Evolutionary conservation across 2,797 vertebrate genomes (phyloP).

Genomic region (Eutrigla gurnardus): DNA sequence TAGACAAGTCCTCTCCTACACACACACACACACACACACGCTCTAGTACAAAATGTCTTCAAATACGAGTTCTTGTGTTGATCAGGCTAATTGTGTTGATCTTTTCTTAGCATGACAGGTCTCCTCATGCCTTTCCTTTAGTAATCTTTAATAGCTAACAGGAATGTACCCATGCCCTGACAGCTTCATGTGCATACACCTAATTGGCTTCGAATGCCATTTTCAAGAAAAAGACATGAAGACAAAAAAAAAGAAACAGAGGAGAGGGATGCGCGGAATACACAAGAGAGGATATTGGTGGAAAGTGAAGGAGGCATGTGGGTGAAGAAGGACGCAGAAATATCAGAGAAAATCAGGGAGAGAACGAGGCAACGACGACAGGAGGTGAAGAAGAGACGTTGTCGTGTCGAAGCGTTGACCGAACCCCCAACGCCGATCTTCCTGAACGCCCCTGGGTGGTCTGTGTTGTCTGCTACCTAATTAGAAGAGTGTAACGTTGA

Average conservation of each 20-base stretch:
- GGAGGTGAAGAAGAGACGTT: constrained; percentile 25
- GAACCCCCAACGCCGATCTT: constrained; percentile 30
- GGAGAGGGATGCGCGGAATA: constrained; percentile 17
- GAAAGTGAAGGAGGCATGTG: constrained; percentile 10
- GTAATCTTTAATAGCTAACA: constrained; percentile 48
- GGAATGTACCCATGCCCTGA: constrained; percentile 44
- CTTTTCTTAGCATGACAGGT: constrained; percentile 47
- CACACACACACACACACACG: constrained; percentile 21
- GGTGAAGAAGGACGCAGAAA: constrained; percentile 25
- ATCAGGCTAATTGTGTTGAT: constrained; percentile 62
- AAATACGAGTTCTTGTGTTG: constrained; percentile 38
- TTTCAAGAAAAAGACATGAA: constrained; percentile 27
- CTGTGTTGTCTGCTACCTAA: constrained; percentile 53
- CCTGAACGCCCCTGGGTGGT: constrained; percentile 50
- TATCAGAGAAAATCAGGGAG: constrained; percentile 37
- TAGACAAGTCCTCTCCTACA: constrained; percentile 30
- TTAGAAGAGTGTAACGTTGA: constrained; percentile 57
- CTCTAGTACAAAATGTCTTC: constrained; percentile 38
- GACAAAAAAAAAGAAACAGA: background rate
- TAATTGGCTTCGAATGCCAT: constrained; percentile 75
- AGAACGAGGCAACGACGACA: constrained; percentile 14
- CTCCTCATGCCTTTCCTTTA: constrained; percentile 27
- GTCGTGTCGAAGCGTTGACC: constrained; percentile 35
- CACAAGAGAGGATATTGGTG: background rate
- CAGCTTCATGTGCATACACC: constrained; percentile 38